phyloP scores from a whole-genome alignment of 1,140 invertebrate species.

The Arctopsyche grandis region DNA sequence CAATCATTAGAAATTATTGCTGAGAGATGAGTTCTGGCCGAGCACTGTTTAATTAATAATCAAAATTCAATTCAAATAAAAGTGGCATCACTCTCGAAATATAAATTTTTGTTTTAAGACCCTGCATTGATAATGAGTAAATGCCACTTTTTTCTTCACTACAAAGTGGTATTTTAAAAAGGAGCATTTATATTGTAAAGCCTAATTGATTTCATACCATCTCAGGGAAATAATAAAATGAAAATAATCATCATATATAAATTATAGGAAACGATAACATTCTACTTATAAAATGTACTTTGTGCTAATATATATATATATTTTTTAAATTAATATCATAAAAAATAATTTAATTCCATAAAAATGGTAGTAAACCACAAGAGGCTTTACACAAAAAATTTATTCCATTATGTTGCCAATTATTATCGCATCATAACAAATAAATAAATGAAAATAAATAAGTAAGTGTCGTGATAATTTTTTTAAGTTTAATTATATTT shows the following conservation, averaged over 20 bases:
- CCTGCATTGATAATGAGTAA: conserved; percentile 54
- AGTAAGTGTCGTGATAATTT: conserved; percentile 7
- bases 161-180: conserved; percentile 2
- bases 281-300: neutral
- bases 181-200: conserved; percentile 11
- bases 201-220: conserved; percentile 20
- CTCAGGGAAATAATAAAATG: neutral
- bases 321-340: neutral
- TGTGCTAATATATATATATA: conserved; percentile 20
- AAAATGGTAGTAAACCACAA: neutral
- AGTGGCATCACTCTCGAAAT: conserved; percentile 54
- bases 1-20: conserved; percentile 45
- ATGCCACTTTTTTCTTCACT: conserved; percentile 48
- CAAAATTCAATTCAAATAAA: conserved; percentile 38
- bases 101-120: conserved; percentile 54
- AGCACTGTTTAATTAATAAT: conserved; percentile 36
- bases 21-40: conserved; percentile 49
- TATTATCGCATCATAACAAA: neutral
- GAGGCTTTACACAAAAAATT: conserved; percentile 1
- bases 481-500: conserved; percentile 26
- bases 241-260: conserved; percentile 12
- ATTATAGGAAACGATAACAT: conserved; percentile 26
- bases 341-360: conserved; percentile 3
- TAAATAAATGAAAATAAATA: conserved; percentile 26
- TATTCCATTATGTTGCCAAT: neutral